Evolutionary conservation across 2,113 vertebrate genomes (phyloP).

Genomic region (Seriola aureovittata): DNA sequence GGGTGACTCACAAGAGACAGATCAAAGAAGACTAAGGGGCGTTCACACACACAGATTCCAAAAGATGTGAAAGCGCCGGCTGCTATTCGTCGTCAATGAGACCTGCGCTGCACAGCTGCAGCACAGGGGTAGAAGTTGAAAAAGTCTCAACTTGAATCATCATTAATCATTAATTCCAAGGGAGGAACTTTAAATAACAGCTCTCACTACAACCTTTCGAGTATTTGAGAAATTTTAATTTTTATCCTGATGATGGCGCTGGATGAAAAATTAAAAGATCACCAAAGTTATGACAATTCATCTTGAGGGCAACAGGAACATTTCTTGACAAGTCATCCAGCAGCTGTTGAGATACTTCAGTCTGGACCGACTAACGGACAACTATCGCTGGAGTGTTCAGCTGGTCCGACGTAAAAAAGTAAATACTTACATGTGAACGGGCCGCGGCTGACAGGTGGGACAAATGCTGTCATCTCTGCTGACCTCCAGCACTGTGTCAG

Average conservation of each 20-base stretch:
- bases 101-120: background rate
- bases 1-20: background rate
- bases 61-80: background rate
- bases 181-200: background rate
- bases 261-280: background rate
- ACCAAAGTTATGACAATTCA: background rate
- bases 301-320: background rate
- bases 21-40: background rate
- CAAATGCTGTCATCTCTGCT: slow-evolving; percentile 89
- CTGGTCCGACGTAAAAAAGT: background rate
- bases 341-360: no score
- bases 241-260: background rate
- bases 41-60: background rate
- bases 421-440: slow-evolving; percentile 90
- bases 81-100: background rate
- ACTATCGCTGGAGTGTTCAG: no score
- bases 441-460: slow-evolving; percentile 86
- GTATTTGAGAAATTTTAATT: background rate
- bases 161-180: no score
- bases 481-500: slow-evolving; percentile 92
- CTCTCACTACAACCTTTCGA: background rate
- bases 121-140: background rate
- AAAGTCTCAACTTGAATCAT: background rate
- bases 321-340: background rate
- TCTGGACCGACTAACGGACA: no score